Conservation (phyloP, 2,797 vertebrate genomes). For the Falco berigora region DNA sequence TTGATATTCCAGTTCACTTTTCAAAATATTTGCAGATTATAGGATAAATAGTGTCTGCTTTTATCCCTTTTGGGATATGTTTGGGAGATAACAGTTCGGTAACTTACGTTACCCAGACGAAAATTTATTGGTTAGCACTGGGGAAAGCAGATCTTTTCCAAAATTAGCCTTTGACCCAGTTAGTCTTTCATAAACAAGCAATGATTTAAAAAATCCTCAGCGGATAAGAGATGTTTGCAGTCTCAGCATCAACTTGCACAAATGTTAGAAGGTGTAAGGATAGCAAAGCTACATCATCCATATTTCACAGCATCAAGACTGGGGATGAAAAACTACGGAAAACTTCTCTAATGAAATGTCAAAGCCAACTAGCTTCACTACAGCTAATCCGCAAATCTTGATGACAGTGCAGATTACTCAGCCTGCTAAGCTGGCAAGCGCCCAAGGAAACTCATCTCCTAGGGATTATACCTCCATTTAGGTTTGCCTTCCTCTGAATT, state of each 20-base stretch:
- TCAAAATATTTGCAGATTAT: constrained; percentile 36
- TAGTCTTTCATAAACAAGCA: constrained; percentile 28
- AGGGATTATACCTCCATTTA: constrained; percentile 44
- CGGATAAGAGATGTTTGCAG: neutral
- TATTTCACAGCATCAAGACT: neutral
- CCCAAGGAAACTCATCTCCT: constrained; percentile 35
- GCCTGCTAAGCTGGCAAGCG: constrained; percentile 29
- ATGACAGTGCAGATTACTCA: constrained; percentile 38
- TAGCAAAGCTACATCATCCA: neutral
- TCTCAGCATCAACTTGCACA: neutral
- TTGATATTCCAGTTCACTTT: neutral
- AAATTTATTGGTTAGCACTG: neutral
- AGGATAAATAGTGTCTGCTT: constrained; percentile 24
- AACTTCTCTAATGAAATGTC: constrained; percentile 45
- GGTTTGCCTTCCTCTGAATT: neutral
- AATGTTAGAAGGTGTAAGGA: neutral
- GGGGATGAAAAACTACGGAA: neutral
- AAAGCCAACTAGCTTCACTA: constrained; percentile 44
- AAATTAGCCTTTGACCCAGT: constrained; percentile 47
- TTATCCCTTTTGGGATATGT: neutral
- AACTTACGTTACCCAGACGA: neutral
- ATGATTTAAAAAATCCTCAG: neutral
- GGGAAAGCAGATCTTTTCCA: neutral
- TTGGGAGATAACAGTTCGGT: neutral
- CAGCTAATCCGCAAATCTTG: constrained; percentile 37